Conservation (phyloP, 2,113 vertebrate species). For the Butastur rufipennis region DNA sequence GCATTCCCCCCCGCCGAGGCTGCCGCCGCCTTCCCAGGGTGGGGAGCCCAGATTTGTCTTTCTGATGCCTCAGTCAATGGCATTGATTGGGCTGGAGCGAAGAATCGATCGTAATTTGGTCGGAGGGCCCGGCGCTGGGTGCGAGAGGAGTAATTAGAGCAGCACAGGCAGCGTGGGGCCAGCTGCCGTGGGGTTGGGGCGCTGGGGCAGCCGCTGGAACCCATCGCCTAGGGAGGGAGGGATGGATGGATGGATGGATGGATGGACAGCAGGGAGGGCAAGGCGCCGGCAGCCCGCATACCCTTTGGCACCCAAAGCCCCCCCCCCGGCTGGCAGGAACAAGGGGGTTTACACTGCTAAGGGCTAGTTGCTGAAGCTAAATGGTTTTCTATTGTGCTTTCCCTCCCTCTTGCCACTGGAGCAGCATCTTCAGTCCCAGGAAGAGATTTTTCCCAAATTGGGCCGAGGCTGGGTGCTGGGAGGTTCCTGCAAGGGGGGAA, state of each 20-base stretch:
- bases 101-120: slow-evolving; percentile 75
- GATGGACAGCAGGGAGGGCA: neutral
- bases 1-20: neutral
- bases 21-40: neutral
- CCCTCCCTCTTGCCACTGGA: fast-evolving
- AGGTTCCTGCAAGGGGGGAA: neutral
- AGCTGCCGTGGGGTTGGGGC: neutral
- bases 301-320: neutral
- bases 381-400: fast-evolving
- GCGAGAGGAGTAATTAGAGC: slow-evolving; percentile 68
- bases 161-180: neutral
- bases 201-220: neutral
- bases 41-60: slow-evolving; percentile 57
- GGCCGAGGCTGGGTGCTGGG: neutral
- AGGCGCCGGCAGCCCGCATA: neutral
- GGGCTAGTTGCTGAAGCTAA: neutral
- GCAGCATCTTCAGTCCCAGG: neutral
- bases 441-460: fast-evolving
- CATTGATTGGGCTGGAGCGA: slow-evolving; percentile 66
- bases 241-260: neutral
- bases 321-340: neutral
- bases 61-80: slow-evolving; percentile 66
- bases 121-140: slow-evolving; percentile 27
- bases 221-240: neutral
- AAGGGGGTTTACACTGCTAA: fast-evolving